phyloP scores from a whole-genome alignment of 2,888 invertebrate species.

The Lomographa bimaculata region DNA sequence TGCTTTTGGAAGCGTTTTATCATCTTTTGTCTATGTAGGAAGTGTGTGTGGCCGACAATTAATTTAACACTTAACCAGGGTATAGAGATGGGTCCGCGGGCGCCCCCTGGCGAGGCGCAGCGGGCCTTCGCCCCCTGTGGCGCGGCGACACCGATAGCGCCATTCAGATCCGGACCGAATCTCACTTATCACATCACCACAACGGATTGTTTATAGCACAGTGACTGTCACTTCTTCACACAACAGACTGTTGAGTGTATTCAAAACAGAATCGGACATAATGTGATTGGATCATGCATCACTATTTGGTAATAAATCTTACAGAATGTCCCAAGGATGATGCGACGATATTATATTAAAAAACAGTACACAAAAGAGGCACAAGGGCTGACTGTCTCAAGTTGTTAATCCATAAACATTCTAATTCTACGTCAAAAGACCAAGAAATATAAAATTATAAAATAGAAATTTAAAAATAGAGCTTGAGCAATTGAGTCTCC shows the following conservation, averaged over 20 bases:
- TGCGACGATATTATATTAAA: no score
- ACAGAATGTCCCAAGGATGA: slow-evolving; percentile 9
- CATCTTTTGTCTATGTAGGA: slow-evolving; percentile 19
- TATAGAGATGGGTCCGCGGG: slow-evolving; percentile 40
- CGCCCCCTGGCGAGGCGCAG: slow-evolving; percentile 47
- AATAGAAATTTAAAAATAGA: no score
- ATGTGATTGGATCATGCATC: slow-evolving; percentile 21
- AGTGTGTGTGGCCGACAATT: slow-evolving; percentile 57
- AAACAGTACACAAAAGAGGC: no score
- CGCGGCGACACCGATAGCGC: slow-evolving; percentile 61
- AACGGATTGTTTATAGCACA: slow-evolving; percentile 48
- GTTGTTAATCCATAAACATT: no score
- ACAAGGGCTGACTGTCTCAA: no score
- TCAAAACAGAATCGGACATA: slow-evolving; percentile 9
- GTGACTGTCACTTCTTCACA: slow-evolving; percentile 50
- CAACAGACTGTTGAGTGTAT: slow-evolving; percentile 15
- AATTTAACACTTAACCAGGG: slow-evolving; percentile 67
- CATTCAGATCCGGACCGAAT: slow-evolving; percentile 56
- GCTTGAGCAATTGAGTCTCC: no score
- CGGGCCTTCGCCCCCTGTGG: slow-evolving; percentile 52
- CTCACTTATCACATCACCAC: slow-evolving; percentile 55
- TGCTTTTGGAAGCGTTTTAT: slow-evolving; percentile 28
- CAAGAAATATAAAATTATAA: no score
- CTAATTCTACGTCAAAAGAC: no score
- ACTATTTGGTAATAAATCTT: slow-evolving; percentile 13